Base-by-base conservation (phyloP, 2,113 vertebrate genomes). In the Rana temporaria region DNA sequence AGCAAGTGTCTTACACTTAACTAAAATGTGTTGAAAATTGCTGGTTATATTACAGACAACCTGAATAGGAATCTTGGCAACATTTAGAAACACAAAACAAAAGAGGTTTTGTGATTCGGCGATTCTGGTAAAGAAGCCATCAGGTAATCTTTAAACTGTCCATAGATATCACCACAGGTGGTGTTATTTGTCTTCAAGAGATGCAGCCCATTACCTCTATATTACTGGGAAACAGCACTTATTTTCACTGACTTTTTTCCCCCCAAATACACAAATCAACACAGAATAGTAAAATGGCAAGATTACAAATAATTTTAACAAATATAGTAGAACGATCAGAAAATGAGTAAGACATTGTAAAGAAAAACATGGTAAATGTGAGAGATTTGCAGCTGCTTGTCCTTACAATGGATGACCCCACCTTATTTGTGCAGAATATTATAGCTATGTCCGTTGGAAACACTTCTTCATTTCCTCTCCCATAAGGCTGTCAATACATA, bases 11-110 rank as follows among this genome's bases (percentile, higher is more conserved):
- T 83, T 38, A 85, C 88, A 91, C 87, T 91, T 91, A 88, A 88
- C 86, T 84, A 85, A 90, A 90, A 87, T 88, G 86, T 85, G 85
- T 81, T 88, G 87, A 88, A 90, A 92, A 92, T 91, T 90, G 81
- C 84, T 85, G 88, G 90, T 89, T 92, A 85, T 86, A 75, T 89
- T 77, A 85, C 87, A 86, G 86, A 86, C 78, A 89, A 87, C 84
- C 85, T 84, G 86, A 88, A 87, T 84, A 82, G 84, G 84, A 87
- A 87, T 85, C 85, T 80, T 22, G 42, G 86, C 84, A 86, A 79
- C 86, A 81, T 86, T 66, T 81, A 85, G 83, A 85, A 83, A 26
- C 74, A 82, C 57, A 18, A 66, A 82, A 82, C 17, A 17, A 80
- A n/a, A 80, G 26, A 73, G 59, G 2, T 71, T 82, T 88, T 85